Conservation (phyloP, 1,140 invertebrate genomes). For the Drosophila takahashii region DNA sequence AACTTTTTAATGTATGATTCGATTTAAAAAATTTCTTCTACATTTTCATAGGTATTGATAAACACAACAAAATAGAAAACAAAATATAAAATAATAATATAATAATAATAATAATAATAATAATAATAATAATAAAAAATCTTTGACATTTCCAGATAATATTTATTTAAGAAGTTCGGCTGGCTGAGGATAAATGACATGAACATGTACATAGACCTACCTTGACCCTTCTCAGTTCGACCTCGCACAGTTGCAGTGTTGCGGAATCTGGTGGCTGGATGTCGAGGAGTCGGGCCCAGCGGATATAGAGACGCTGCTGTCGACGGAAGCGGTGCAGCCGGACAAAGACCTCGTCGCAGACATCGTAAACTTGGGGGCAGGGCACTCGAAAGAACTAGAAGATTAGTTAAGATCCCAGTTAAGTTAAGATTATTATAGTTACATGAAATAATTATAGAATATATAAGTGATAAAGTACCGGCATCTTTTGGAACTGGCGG, state of each 20-base stretch:
- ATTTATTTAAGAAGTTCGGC: no score
- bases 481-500: constrained; percentile 87
- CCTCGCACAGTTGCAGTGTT: constrained; percentile 87
- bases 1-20: no score
- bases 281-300: constrained; percentile 91
- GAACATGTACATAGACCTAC: no score
- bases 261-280: constrained; percentile 91
- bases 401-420: constrained; percentile 40
- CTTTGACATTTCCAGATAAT: no score
- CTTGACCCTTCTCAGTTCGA: constrained; percentile 88
- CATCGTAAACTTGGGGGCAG: constrained; percentile 88
- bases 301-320: constrained; percentile 87
- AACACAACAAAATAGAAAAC: no score
- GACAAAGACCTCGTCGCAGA: constrained; percentile 88
- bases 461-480: constrained; percentile 72
- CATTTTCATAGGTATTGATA: no score
- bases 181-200: not conserved
- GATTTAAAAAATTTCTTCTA: no score
- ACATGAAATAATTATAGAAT: not conserved
- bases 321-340: constrained; percentile 87
- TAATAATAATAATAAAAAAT: no score
- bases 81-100: no score
- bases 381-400: constrained; percentile 87
- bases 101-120: no score
- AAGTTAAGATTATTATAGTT: no score